Base-by-base conservation (phyloP, 2,113 vertebrate species). In the Melanerpes formicivorus region DNA sequence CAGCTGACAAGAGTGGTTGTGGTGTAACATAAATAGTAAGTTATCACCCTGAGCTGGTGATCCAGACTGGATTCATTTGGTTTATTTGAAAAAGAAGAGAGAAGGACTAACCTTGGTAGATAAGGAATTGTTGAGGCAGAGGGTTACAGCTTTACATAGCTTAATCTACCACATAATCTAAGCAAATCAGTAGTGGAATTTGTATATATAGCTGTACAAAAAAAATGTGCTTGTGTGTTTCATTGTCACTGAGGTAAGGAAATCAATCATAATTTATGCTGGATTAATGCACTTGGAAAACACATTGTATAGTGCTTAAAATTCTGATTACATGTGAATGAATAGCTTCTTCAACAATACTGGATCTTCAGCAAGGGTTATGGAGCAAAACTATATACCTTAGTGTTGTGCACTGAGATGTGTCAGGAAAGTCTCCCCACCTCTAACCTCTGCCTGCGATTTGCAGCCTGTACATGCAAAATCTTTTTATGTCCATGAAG, bases 391-490 rank as follows among this genome's bases (percentile, higher is more conserved):
- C 19, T 64, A 25, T 6, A 16, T 15, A 37, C 3, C 3, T 11
- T n/a, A 7, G 19, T 30, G 22, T 66, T 62, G 10, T 73, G 58
- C n/a, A 5, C 17, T 65, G 72, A 30, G 26, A 3, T 1, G 2
- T 65, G 40, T 37, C 66, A 75, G 71, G 52, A 65, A 50, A 40
- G 6, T 22, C 60, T 37, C 75, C 56, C 16, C 79, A 56, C 56
- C 29, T 87, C 64, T 56, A 37, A 17, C 69, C 30, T 71, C 73
- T 44, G 56, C 60, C 63, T 91, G n/a, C 40, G 63, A 54, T 67
- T 52, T 92, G 54, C 66, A 87, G 50, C 40, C 74, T 76, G 40
- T 65, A n/a, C 63, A 19, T n/a, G 58, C 58, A 90, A 79, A 92
- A 83, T 14, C 42, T 77, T 15, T 80, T 89, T 52, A 54, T 67